Evolutionary conservation across 2,888 invertebrate genomes (phyloP), one percentile per base, ranked within the genome.

Genomic region (Terebella lapidaria): DNA sequence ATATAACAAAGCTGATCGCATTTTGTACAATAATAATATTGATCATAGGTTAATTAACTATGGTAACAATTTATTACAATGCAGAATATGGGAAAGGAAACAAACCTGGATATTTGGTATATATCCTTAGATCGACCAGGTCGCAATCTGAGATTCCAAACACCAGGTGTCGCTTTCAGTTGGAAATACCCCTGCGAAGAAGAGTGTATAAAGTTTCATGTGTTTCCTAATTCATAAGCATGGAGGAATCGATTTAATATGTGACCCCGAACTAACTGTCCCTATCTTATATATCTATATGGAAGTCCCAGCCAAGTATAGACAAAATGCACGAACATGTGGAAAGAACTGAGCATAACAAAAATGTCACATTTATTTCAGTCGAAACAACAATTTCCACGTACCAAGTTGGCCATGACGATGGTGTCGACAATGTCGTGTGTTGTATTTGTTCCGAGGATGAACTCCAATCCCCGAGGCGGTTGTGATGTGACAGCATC

Each of bases 191-290:
- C 99, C 83, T 83, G 66, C 58, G 66, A 70, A 29, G 24, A 56
- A 54, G 20, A n/a, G n/a, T n/a, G n/a, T 35, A 35, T 15, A 10
- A 35, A 35, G 10, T 15, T 15, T n/a, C 10, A 35, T n/a, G 10
- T 35, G n/a, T n/a, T n/a, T 15, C 85, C 83, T 99, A 99, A 3
- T 97, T 97, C 99, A 99, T 99, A n/a, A 99, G 97, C 70, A 97
- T 97, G 22, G 99, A 99, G 81, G 99, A 97, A 70, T 92, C 90
- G 68, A 88, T 85, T 3, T 88, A 86, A 20, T 72, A 70, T 2
- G 71, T 70, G n/a, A n/a, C n/a, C n/a, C n/a, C n/a, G n/a, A n/a
- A n/a, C n/a, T n/a, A n/a, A n/a, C n/a, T n/a, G n/a, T n/a, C n/a
- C n/a, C n/a, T n/a, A n/a, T n/a, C n/a, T n/a, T n/a, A n/a, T n/a